A percentile compares a stretch with the other conserved stretches of the same genome.
phyloP scores from a whole-genome alignment of 2,797 vertebrate species.

The Girardinus metallicus region DNA sequence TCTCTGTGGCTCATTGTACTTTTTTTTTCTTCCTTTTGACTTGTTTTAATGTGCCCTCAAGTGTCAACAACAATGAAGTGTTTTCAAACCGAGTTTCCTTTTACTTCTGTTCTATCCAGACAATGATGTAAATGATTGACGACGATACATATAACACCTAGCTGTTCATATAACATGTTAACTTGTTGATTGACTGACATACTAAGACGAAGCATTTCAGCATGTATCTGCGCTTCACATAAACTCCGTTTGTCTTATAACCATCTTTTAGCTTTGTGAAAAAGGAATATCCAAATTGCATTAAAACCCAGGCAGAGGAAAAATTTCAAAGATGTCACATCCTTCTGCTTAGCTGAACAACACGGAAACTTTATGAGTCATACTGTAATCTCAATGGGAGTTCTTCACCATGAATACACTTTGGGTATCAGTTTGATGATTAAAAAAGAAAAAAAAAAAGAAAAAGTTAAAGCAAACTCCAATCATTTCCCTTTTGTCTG shows the following conservation, averaged over 20 bases:
- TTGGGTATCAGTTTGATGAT: conserved; percentile 25
- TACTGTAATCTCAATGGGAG: conserved; percentile 23
- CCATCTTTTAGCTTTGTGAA: conserved; percentile 31
- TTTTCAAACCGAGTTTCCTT: background rate
- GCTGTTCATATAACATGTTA: background rate
- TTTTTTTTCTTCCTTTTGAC: background rate
- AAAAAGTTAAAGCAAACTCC: conserved; percentile 40
- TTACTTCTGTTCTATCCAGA: background rate
- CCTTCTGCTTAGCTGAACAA: conserved; percentile 30
- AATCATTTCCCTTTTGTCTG: conserved; percentile 50
- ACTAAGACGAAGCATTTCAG: background rate
- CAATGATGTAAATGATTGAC: background rate
- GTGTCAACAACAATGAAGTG: background rate
- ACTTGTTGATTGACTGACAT: background rate
- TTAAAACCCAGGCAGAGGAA: conserved; percentile 38
- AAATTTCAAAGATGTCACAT: conserved; percentile 53
- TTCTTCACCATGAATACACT: conserved; percentile 30
- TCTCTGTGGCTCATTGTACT: background rate
- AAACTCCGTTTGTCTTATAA: background rate
- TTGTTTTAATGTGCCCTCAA: background rate
- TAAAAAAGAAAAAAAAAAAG: conserved; percentile 8
- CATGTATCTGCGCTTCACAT: background rate
- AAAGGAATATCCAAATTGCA: conserved; percentile 42
- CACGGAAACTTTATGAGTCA: conserved; percentile 32
- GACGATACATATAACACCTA: background rate